Percentiles rank a stretch among this genome's conserved stretches.
Conservation (phyloP, 1,140 invertebrate species). For the Pseudomyrmex pallidus region DNA sequence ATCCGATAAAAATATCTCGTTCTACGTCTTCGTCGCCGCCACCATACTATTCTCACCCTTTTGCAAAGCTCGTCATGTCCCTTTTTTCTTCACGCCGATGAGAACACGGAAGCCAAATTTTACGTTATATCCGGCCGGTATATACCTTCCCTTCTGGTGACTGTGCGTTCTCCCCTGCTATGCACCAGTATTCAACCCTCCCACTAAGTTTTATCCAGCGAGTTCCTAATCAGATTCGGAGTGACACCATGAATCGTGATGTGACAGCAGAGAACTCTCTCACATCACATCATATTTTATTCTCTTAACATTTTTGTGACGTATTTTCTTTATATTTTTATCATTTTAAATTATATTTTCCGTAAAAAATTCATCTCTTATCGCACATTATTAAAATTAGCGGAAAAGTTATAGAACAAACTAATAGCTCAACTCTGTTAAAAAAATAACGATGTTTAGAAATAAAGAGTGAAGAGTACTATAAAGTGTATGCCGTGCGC, state of each 20-base stretch:
- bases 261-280: background rate
- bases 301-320: background rate
- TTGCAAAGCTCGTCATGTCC: background rate
- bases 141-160: conserved; percentile 15
- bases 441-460: too few relatives aligned
- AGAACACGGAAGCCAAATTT: conserved; percentile 36
- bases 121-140: conserved; percentile 38
- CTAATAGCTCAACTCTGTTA: background rate
- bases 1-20: conserved; percentile 61
- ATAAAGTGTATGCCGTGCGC: background rate
- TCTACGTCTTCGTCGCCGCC: background rate
- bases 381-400: background rate
- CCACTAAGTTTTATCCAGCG: background rate
- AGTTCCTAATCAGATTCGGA: conserved; percentile 16
- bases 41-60: background rate
- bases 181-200: background rate
- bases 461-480: background rate
- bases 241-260: background rate
- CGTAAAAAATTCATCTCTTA: background rate
- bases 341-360: background rate
- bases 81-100: background rate
- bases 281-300: background rate
- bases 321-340: background rate
- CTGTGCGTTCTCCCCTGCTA: conserved; percentile 4
- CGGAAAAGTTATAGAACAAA: background rate